These are phyloP conservation scores for Sardinella longiceps DNA, from an alignment of 2,797 vertebrate species.

Conservation along the genomic window DNA sequence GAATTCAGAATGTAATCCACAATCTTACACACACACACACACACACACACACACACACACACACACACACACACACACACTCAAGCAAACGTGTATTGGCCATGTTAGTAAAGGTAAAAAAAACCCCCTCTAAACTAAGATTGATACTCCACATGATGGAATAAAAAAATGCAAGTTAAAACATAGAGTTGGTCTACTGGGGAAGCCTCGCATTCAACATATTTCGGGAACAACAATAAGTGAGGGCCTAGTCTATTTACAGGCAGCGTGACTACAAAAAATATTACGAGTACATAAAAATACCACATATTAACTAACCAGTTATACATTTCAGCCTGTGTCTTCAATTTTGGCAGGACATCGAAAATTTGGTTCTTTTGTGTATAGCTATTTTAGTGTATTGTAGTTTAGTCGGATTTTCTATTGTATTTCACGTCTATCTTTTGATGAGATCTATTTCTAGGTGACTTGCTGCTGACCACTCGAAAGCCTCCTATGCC, in stretches of 20 bases:
- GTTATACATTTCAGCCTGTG: not conserved
- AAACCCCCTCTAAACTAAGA: not conserved
- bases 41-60: not conserved
- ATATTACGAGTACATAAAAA: not conserved
- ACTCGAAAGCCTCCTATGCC: not conserved
- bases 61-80: not conserved
- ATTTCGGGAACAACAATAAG: not conserved
- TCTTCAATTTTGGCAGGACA: not conserved
- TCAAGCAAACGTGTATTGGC: not conserved
- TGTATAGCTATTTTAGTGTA: not conserved
- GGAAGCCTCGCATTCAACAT: not conserved
- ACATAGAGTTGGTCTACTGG: not conserved
- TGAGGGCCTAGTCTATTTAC: too few relatives aligned
- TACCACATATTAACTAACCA: not conserved
- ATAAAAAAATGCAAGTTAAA: not conserved
- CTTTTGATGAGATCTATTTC: constrained; percentile 12
- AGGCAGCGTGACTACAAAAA: not conserved
- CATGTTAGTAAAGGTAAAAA: not conserved
- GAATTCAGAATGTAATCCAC: not conserved
- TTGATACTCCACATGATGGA: not conserved
- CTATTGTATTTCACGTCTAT: not conserved
- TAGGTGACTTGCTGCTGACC: constrained; percentile 4
- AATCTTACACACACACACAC: not conserved
- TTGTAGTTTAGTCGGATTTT: not conserved
- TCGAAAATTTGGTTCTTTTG: not conserved